Evolutionary conservation across 2,797 vertebrate species (phyloP).

Genomic region (Glyptemys insculpta): DNA sequence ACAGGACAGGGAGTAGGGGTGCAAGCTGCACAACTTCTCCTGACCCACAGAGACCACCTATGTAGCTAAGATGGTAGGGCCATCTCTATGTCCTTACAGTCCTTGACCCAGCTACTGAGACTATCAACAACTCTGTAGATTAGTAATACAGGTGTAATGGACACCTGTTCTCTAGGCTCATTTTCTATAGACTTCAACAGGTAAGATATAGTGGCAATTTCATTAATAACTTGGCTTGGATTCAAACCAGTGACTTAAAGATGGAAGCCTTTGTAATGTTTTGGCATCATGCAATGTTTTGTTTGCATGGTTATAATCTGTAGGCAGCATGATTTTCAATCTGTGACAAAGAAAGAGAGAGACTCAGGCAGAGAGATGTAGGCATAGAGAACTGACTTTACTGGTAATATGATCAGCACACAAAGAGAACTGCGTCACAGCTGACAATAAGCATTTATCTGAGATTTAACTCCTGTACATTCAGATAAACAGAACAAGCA

Average conservation of each 20-base stretch:
- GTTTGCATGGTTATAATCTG: not conserved
- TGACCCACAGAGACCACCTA: not conserved
- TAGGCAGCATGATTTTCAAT: not conserved
- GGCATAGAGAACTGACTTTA: not conserved
- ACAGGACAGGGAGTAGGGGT: fast-evolving
- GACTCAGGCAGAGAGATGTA: not conserved
- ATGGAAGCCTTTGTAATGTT: not conserved
- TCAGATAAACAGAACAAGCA: fast-evolving
- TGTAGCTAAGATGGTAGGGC: not conserved
- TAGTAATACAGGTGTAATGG: fast-evolving
- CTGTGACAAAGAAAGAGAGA: fast-evolving
- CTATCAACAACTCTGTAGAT: fast-evolving
- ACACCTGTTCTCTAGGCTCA: fast-evolving
- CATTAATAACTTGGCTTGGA: fast-evolving
- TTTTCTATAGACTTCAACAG: too few relatives aligned
- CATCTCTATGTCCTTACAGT: fast-evolving
- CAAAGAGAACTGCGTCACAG: fast-evolving
- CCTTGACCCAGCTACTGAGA: not conserved
- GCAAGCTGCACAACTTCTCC: fast-evolving
- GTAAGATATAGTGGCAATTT: not conserved
- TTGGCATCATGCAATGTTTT: not conserved
- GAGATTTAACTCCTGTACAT: fast-evolving
- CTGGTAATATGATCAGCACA: fast-evolving
- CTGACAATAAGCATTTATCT: not conserved
- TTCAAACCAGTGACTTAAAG: not conserved